Percentiles rank a stretch among this genome's conserved stretches.
These are phyloP conservation scores for Clarias gariepinus DNA, from an alignment of 2,113 vertebrate species.

Conservation along the genomic window DNA sequence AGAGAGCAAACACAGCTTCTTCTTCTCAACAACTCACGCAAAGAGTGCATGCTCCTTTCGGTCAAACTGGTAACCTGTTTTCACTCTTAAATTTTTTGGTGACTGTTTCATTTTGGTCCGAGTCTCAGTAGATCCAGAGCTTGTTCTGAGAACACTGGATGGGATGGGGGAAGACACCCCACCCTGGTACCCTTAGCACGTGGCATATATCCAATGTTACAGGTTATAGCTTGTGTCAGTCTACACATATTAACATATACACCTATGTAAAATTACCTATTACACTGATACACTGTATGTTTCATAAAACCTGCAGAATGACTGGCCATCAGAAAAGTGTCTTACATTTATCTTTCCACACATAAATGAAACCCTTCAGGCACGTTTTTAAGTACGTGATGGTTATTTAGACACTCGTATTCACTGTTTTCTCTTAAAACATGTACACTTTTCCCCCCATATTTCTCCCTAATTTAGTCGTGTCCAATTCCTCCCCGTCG, in stretches of 20 bases:
- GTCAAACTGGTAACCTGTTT: conserved; percentile 79
- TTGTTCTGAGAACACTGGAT: not conserved
- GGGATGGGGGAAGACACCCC: not conserved
- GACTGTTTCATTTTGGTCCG: not conserved
- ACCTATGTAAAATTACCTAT: not conserved
- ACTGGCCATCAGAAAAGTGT: not conserved
- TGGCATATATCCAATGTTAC: not conserved
- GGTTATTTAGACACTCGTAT: not conserved
- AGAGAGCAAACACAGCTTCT: conserved; percentile 83
- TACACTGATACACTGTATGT: not conserved
- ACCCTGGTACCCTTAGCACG: not conserved
- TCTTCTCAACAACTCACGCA: conserved; percentile 77
- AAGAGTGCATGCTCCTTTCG: conserved; percentile 84
- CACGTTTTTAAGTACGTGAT: not conserved
- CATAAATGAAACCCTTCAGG: not conserved
- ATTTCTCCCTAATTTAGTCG: no score
- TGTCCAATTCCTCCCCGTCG: no score
- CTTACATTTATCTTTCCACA: not conserved
- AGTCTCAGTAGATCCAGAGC: not conserved
- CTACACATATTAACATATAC: not conserved
- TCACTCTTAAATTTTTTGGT: not conserved
- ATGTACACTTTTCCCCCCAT: no score
- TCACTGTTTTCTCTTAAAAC: not conserved
- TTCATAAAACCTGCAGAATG: not conserved
- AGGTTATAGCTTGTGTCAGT: not conserved